phyloP scores from a whole-genome alignment of 2,888 invertebrate genomes.

The Xestia c-nigrum region DNA sequence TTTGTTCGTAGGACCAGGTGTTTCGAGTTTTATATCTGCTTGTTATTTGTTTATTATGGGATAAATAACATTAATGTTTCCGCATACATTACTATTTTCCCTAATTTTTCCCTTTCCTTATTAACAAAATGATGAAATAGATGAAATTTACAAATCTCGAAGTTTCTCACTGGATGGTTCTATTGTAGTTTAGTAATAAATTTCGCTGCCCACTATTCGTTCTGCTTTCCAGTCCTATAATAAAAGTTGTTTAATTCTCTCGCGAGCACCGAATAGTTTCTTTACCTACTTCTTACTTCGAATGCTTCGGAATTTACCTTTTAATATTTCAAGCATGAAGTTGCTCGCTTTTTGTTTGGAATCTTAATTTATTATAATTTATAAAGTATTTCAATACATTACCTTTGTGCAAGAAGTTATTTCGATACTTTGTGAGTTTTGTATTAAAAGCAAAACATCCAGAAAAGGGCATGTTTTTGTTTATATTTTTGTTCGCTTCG shows the following conservation, averaged over 20 bases:
- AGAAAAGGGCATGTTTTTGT: slow-evolving; percentile 3
- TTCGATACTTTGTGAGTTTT: slow-evolving; percentile 17
- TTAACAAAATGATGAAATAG: slow-evolving; percentile 41
- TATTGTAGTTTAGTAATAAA: slow-evolving; percentile 44
- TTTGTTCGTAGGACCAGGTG: slow-evolving; percentile 31
- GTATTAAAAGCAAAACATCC: slow-evolving; percentile 15
- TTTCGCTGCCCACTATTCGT: slow-evolving; percentile 26
- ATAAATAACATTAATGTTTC: slow-evolving; percentile 2
- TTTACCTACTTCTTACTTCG: slow-evolving; percentile 20
- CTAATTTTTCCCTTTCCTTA: not conserved
- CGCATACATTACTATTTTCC: not conserved
- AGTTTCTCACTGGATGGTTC: slow-evolving; percentile 21
- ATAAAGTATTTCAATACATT: slow-evolving; percentile 39
- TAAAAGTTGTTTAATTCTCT: slow-evolving; percentile 51
- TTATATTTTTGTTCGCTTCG: slow-evolving; percentile 5
- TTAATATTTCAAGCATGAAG: slow-evolving; percentile 49
- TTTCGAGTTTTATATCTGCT: slow-evolving; percentile 1
- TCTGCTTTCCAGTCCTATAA: slow-evolving; percentile 18
- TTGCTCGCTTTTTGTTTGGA: slow-evolving; percentile 14
- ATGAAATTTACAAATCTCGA: slow-evolving; percentile 35
- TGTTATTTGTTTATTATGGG: slow-evolving; percentile 6
- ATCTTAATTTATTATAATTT: slow-evolving; percentile 21
- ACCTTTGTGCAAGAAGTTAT: slow-evolving; percentile 30
- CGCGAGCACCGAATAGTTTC: slow-evolving; percentile 39
- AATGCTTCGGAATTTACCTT: slow-evolving; percentile 40